These are phyloP conservation scores for Phyllostomus discolor DNA, from an alignment of 2,113 vertebrate genomes.

Conservation along the genomic window DNA sequence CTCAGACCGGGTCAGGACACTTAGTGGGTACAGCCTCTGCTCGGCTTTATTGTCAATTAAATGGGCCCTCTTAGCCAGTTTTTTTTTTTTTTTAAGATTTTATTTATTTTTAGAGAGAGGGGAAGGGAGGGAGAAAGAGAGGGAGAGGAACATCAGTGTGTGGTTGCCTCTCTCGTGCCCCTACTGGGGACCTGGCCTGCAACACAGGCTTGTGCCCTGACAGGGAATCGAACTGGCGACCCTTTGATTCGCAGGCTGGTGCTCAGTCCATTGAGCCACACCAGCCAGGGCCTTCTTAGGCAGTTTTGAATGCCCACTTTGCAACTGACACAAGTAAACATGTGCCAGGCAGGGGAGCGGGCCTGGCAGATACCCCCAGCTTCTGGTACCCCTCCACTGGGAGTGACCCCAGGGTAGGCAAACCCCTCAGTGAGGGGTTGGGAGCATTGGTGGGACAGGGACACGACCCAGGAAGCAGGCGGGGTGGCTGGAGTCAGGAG, in stretches of 20 bases:
- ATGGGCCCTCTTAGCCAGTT: neutral
- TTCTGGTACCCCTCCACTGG: neutral
- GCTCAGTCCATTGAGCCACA: too few relatives aligned
- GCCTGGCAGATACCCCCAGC: too few relatives aligned
- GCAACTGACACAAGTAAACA: neutral
- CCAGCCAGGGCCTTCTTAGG: neutral
- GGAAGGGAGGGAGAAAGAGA: too few relatives aligned
- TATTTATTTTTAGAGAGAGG: too few relatives aligned
- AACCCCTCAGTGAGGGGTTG: neutral
- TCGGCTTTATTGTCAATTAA: neutral
- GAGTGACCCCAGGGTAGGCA: accelerated
- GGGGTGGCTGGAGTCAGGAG: too few relatives aligned
- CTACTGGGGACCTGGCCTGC: too few relatives aligned
- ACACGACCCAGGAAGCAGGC: neutral
- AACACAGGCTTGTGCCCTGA: too few relatives aligned
- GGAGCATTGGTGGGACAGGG: neutral
- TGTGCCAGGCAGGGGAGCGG: neutral
- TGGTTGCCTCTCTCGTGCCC: too few relatives aligned
- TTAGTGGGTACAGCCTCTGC: neutral
- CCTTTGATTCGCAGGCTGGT: too few relatives aligned
- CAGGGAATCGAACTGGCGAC: too few relatives aligned
- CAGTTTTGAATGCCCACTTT: neutral
- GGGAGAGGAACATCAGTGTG: too few relatives aligned
- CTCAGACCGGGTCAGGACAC: neutral
- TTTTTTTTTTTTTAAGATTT: neutral